Percentiles rank a stretch among this genome's conserved stretches.
Evolutionary conservation across 1,140 invertebrate species (phyloP).

Genomic region (Brachionus sp.): DNA sequence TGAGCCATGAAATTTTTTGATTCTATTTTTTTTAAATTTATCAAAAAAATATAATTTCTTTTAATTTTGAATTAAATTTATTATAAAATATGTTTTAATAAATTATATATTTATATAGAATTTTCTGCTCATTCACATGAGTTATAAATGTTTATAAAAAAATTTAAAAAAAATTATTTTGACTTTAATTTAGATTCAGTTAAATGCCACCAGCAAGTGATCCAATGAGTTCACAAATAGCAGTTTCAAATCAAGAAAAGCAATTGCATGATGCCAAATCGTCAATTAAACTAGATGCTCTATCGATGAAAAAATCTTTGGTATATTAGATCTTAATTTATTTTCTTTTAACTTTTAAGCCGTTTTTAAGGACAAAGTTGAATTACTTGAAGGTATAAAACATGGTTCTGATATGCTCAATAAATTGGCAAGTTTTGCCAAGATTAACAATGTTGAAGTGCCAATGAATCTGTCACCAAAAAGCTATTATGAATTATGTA

Average conservation of each 20-base stretch:
- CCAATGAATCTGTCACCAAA: slow-evolving; percentile 26
- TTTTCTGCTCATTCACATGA: background rate
- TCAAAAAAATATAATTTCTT: no score
- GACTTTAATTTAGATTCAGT: background rate
- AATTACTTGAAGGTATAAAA: slow-evolving; percentile 32
- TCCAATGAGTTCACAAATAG: background rate
- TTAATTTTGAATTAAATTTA: no score
- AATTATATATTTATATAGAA: background rate
- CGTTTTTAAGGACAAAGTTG: slow-evolving; percentile 1
- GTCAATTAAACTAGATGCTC: slow-evolving; percentile 29
- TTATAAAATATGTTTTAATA: background rate
- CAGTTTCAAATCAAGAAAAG: slow-evolving; percentile 26
- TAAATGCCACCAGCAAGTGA: slow-evolving; percentile 7
- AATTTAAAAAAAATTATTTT: background rate
- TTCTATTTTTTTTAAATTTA: no score
- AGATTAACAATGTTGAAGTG: slow-evolving; percentile 26
- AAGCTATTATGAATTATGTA: slow-evolving; percentile 45
- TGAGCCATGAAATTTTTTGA: no score
- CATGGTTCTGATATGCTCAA: slow-evolving; percentile 36
- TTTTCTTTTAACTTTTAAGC: background rate
- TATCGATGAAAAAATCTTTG: slow-evolving; percentile 38
- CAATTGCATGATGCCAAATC: slow-evolving; percentile 18
- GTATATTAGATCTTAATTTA: background rate
- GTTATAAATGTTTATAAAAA: background rate
- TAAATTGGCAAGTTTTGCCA: slow-evolving; percentile 9